A percentile compares a stretch with the other conserved stretches of the same genome.
Evolutionary conservation across 2,113 vertebrate species (phyloP).

Genomic region (Hippocampus barbouri): DNA sequence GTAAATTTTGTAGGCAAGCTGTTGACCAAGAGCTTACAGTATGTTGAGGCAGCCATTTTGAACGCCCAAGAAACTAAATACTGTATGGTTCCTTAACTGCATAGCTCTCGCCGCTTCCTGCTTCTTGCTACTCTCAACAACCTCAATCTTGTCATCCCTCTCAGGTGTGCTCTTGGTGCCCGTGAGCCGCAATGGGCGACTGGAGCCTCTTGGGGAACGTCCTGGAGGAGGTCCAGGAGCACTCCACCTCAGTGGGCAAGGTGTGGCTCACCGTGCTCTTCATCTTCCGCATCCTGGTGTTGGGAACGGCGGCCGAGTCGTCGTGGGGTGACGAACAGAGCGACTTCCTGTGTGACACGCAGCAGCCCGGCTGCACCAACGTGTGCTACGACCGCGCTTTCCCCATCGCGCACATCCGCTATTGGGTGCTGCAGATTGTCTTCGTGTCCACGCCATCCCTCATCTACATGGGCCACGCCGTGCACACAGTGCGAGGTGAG

Average conservation of each 20-base stretch:
- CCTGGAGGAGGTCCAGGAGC: constrained; percentile 95
- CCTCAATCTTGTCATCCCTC: background rate
- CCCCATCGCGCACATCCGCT: constrained; percentile 95
- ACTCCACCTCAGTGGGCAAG: constrained; percentile 94
- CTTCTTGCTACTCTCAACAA: constrained; percentile 9
- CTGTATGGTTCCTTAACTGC: too few species aligned
- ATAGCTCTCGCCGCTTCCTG: background rate
- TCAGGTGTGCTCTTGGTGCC: constrained; percentile 23
- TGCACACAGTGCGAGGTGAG: constrained; percentile 86
- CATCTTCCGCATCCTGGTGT: constrained; percentile 96
- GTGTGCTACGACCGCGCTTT: constrained; percentile 96
- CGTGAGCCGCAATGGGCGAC: constrained; percentile 83
- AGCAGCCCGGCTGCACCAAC: constrained; percentile 90
- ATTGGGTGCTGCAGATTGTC: constrained; percentile 96
- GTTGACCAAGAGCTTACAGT: too few species aligned
- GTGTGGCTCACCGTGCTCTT: constrained; percentile 95
- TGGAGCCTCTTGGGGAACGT: constrained; percentile 95
- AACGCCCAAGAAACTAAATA: too few species aligned
- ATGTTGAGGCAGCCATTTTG: too few species aligned
- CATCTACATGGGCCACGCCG: constrained; percentile 92
- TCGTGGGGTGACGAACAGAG: constrained; percentile 96
- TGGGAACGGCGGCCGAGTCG: constrained; percentile 92
- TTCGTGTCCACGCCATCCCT: constrained; percentile 95
- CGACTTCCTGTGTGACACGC: constrained; percentile 90
- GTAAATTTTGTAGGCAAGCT: too few species aligned